phyloP scores from a whole-genome alignment of 2,113 vertebrate genomes.

The Crotophaga sulcirostris region DNA sequence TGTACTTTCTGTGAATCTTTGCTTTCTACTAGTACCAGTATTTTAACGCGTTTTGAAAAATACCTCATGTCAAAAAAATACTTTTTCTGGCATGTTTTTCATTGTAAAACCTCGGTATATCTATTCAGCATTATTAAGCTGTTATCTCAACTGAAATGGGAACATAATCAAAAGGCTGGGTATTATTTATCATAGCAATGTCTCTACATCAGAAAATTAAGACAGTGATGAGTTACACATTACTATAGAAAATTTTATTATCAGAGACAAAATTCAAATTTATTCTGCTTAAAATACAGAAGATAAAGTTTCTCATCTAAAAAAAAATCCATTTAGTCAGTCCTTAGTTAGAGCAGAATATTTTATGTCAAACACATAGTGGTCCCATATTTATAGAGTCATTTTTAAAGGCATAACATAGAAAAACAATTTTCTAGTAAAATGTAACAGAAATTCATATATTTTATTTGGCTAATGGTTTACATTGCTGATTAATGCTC shows the following conservation, averaged over 20 bases:
- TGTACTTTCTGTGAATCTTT: background rate
- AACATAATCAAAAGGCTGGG: constrained; percentile 41
- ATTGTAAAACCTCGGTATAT: background rate
- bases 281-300: constrained; percentile 77
- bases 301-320: constrained; percentile 64
- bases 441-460: constrained; percentile 24
- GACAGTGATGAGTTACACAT: constrained; percentile 73
- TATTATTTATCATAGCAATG: constrained; percentile 62
- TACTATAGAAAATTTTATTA: constrained; percentile 80
- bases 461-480: constrained; percentile 61
- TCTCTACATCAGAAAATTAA: constrained; percentile 69
- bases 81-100: background rate
- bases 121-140: constrained; percentile 32
- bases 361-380: constrained; percentile 50
- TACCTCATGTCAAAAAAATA: background rate
- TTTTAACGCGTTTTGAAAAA: constrained; percentile 18
- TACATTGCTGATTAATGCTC: constrained; percentile 1
- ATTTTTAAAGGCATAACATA: constrained; percentile 57
- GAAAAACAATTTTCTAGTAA: constrained; percentile 60
- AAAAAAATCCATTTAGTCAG: constrained; percentile 61
- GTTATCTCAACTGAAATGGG: constrained; percentile 37
- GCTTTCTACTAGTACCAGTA: background rate
- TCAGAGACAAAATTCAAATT: constrained; percentile 77
- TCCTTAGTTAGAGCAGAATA: constrained; percentile 44
- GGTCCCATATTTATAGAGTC: constrained; percentile 50